These are phyloP conservation scores for Eubasilissa regina DNA, from an alignment of 1,140 invertebrate genomes.

Conservation along the genomic window DNA sequence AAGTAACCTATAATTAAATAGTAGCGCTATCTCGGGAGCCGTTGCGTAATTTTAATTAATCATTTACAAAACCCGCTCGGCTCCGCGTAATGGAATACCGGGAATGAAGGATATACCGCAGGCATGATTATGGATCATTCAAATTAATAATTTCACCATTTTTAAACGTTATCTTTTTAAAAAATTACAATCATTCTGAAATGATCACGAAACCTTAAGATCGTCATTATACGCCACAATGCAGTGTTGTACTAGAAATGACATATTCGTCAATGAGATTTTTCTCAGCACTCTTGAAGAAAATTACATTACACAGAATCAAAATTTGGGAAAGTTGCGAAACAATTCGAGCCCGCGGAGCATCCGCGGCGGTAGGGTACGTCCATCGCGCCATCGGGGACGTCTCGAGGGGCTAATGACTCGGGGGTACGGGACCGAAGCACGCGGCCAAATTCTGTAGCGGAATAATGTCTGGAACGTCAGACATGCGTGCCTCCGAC, in stretches of 20 bases:
- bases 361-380: too few relatives aligned
- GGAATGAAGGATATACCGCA: not conserved
- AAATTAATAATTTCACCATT: too few relatives aligned
- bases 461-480: slow-evolving; percentile 34
- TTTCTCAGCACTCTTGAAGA: too few relatives aligned
- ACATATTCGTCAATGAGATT: too few relatives aligned
- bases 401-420: slow-evolving; percentile 13
- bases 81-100: not conserved
- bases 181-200: too few relatives aligned
- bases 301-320: too few relatives aligned
- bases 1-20: slow-evolving; percentile 42
- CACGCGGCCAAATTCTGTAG: slow-evolving; percentile 25
- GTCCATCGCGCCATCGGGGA: not conserved
- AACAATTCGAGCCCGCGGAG: too few relatives aligned
- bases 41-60: slow-evolving; percentile 35
- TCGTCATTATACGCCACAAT: too few relatives aligned
- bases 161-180: too few relatives aligned
- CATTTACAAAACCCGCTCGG: slow-evolving; percentile 4
- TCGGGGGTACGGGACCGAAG: not conserved
- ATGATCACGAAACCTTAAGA: too few relatives aligned
- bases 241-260: too few relatives aligned
- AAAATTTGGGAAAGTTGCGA: too few relatives aligned
- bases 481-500: slow-evolving; percentile 40
- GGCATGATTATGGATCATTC: not conserved
- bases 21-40: slow-evolving; percentile 20